phyloP scores from a whole-genome alignment of 2,113 vertebrate species.

The Noturus placidus region DNA sequence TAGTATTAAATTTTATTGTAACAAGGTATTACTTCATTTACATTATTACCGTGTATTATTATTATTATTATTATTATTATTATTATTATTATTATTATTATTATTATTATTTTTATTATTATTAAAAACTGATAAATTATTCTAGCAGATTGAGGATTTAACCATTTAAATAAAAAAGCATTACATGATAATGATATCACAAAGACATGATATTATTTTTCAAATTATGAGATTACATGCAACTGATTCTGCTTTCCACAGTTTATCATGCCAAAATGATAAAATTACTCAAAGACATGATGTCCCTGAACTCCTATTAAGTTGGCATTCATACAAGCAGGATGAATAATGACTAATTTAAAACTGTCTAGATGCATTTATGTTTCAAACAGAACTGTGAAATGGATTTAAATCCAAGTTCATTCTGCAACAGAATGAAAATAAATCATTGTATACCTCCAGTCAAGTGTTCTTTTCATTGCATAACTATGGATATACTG shows the following conservation, averaged over 20 bases:
- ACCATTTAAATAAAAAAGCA: not conserved
- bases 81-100: too few relatives aligned
- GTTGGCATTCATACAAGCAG: not conserved
- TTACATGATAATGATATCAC: not conserved
- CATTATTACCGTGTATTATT: not conserved
- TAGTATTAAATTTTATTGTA: not conserved
- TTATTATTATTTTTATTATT: too few relatives aligned
- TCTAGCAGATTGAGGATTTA: not conserved
- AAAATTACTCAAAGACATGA: not conserved
- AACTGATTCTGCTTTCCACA: not conserved
- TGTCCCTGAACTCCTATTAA: not conserved
- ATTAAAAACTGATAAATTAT: not conserved
- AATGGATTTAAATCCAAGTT: not conserved
- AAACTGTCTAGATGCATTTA: slow-evolving; percentile 1
- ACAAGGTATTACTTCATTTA: not conserved
- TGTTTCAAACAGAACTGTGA: not conserved
- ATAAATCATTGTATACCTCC: not conserved
- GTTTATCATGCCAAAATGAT: not conserved
- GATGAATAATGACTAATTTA: not conserved
- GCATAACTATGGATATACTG: not conserved
- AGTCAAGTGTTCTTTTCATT: not conserved
- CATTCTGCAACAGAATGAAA: not conserved
- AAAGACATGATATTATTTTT: not conserved
- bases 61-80: too few relatives aligned
- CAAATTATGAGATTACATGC: not conserved